phyloP scores from a whole-genome alignment of 1,140 invertebrate species.

The Thaumatotibia leucotreta region DNA sequence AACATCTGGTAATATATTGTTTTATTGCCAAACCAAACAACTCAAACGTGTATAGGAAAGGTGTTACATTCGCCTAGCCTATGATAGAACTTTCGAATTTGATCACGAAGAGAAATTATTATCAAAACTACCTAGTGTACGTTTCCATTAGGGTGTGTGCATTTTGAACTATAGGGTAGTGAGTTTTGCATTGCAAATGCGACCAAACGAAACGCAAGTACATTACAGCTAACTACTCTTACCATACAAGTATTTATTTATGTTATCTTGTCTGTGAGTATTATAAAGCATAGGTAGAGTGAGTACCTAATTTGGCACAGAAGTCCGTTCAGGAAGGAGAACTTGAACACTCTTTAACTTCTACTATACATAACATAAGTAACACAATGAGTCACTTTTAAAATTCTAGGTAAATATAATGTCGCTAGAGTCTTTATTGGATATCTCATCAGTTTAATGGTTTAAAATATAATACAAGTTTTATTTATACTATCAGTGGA shows the following conservation, averaged over 20 bases:
- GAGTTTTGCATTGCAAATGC: conserved; percentile 57
- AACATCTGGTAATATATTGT: background rate
- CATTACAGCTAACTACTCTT: conserved; percentile 66
- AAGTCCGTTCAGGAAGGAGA: conserved; percentile 26
- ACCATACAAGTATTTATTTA: conserved; percentile 60
- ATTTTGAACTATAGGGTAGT: conserved; percentile 68
- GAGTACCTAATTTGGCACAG: conserved; percentile 67
- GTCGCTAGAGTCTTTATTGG: conserved; percentile 13
- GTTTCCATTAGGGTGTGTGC: conserved; percentile 63
- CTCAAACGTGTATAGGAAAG: conserved; percentile 41
- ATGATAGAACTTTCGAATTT: conserved; percentile 74
- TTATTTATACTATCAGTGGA: background rate
- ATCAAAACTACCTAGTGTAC: conserved; percentile 72
- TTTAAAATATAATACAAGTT: conserved; percentile 5
- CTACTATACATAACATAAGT: conserved; percentile 8
- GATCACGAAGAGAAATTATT: conserved; percentile 75
- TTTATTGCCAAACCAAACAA: conserved; percentile 25
- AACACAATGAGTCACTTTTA: background rate
- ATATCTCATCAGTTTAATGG: conserved; percentile 3
- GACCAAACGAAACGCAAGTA: conserved; percentile 61
- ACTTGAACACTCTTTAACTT: conserved; percentile 4
- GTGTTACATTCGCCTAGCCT: conserved; percentile 71
- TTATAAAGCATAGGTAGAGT: conserved; percentile 55
- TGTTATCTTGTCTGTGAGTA: conserved; percentile 51
- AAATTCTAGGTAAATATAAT: conserved; percentile 14